Base-by-base conservation (phyloP, 2,113 vertebrate genomes). In the Hemiscyllium ocellatum region DNA sequence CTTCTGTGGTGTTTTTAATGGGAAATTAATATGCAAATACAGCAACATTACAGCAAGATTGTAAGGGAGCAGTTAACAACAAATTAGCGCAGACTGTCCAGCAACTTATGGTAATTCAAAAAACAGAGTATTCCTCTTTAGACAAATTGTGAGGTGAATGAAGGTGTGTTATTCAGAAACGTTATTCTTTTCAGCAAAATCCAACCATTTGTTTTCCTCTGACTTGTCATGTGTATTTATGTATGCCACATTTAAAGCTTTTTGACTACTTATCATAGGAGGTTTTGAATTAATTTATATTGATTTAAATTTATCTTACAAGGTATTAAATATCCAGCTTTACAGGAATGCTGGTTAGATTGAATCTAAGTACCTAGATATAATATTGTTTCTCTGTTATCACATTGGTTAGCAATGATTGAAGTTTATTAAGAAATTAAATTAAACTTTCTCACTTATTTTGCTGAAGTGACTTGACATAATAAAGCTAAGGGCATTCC, bases 11-110 rank as follows among this genome's bases (percentile, higher is more conserved):
- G 15, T n/a, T 4, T 37, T 91, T 61, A 91, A 91, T 65, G 56
- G 52, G 89, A 65, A 91, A 91, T n/a, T 91, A 91, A 91, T 66
- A n/a, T 66, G 89, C 29, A 91, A 90, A 65, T 56, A 3, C 50
- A 56, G 50, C 50, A 61, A 90, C 76, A 17, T 17, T 4, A 91
- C 65, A 17, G 29, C 70, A 33, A 91, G 33, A 19, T n/a, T 29
- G 56, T n/a, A 61, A 89, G 29, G 26, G 15, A 61, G 33, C 12
- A 61, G 26, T 33, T 65, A n/a, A 91, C 15, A 61, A 15, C 5
- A 12, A 76, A 76, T 76, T 76, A 72, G 26, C 6, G 29, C 24
- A 26, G 26, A 72, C 26, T 72, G 22, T 72, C 68, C 50, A 89
- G 50, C 29, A 61, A 61, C 87, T 33, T 61, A 29, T 65, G 52